Evolutionary conservation across 2,797 vertebrate species (phyloP), one percentile per base, ranked within the genome.

Genomic region (Gymnothorax reevesii): DNA sequence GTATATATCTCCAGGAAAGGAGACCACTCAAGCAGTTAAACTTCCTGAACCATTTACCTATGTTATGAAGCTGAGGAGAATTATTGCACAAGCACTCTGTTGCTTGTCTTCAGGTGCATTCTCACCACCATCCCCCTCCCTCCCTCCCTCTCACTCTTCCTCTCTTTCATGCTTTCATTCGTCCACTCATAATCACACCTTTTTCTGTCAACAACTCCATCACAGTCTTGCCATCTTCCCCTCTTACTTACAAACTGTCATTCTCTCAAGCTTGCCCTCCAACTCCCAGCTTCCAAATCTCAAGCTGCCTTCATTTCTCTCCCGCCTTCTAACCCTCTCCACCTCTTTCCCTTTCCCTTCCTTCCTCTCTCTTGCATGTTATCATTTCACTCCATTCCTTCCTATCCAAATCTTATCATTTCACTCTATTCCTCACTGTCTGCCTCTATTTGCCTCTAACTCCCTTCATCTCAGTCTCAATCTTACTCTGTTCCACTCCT

Each of bases 41-140:
- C 55, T 85, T 75, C 12, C 84, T 54, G 20, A 22, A 20, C 52
- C 64, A 57, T 73, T 55, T 75, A 75, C 73, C 84, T 73, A 25
- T 57, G n/a, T 85, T 75, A 85, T 71, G 49, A 57, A 57, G 52
- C 49, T 2, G 25, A 22, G 13, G 66, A 49, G 54, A 25, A 57
- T 13, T 55, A 25, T 49, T 42, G 33, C 33, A 42, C 33, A 42
- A 42, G 33, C 33, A 42, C 33, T 42, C 33, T 42, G 33, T 42
- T 42, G 33, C 33, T 42, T 42, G 33, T 42, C 33, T 42, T 42
- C 33, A 42, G 33, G 33, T 42, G 33, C 33, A 42, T 42, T 42
- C 33, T 42, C 33, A 42, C 33, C 2, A 42, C 33, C 33, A 42
- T 42, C 33, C 33, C 33, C 33, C 33, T 42, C 33, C 33, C 33